A percentile compares a stretch with the other conserved stretches of the same genome.
These are phyloP conservation scores for Malurus elegans DNA, from an alignment of 2,113 vertebrate species.

Conservation along the genomic window DNA sequence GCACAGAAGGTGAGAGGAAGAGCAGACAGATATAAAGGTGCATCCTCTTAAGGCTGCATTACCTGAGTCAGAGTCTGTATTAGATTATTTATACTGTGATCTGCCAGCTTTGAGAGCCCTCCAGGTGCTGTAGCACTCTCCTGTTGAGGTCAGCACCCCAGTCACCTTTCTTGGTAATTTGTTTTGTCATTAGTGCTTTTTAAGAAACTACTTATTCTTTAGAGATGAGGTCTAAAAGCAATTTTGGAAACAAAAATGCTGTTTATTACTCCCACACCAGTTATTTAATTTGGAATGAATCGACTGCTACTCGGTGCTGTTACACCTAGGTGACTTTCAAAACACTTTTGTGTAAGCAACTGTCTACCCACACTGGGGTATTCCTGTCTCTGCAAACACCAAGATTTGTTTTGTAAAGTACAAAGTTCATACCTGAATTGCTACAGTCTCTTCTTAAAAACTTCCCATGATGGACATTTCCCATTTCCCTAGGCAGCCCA, in stretches of 20 bases:
- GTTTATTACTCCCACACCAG: not conserved
- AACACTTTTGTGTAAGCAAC: not conserved
- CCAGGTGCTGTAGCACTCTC: not conserved
- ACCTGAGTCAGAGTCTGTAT: not conserved
- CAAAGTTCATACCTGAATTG: not conserved
- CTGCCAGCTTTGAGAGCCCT: not conserved
- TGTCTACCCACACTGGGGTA: not conserved
- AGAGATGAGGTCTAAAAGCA: not conserved
- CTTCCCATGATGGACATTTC: not conserved
- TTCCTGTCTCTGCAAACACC: not conserved
- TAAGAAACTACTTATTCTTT: not conserved
- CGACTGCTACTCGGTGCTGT: not conserved
- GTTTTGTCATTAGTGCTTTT: not conserved
- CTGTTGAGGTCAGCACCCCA: not conserved
- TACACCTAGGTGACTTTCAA: not conserved
- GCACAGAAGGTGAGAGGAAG: not conserved
- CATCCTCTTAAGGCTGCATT: not conserved
- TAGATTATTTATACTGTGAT: not conserved
- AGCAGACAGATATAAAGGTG: not conserved
- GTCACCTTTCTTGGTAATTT: not conserved
- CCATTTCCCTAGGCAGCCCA: not conserved
- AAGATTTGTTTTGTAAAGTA: not conserved
- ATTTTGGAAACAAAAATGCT: not conserved
- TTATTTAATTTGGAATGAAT: not conserved
- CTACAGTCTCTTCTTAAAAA: not conserved